A percentile compares a stretch with the other conserved stretches of the same genome.
Conservation (phyloP, 2,113 vertebrate species). For the Gymnorhina tibicen region DNA sequence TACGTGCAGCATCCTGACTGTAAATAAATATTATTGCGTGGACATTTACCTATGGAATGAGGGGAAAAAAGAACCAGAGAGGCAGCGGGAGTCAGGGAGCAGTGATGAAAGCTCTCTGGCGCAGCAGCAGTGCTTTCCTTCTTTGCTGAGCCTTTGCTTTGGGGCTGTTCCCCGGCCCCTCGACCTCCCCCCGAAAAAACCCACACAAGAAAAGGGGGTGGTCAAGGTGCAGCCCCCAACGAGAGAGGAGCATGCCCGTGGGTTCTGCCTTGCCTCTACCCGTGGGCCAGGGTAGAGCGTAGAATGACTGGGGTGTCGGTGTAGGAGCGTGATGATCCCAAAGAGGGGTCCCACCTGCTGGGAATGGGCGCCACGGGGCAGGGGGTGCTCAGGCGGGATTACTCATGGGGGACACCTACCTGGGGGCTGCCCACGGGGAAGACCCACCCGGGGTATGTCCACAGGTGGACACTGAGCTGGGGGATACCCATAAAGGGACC, state of each 20-base stretch:
- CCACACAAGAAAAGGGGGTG: not conserved
- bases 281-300: not conserved
- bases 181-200: rapidly evolving
- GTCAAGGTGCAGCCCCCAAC: not conserved
- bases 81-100: not conserved
- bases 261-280: not conserved
- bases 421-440: not conserved
- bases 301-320: rapidly evolving
- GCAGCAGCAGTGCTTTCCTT: not conserved
- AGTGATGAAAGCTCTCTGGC: slow-evolving; percentile 34
- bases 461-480: not conserved
- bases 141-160: not conserved
- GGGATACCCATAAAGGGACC: not conserved
- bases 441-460: not conserved
- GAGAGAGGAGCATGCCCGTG: not conserved
- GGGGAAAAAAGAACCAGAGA: not conserved
- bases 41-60: not conserved
- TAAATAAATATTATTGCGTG: slow-evolving; percentile 2
- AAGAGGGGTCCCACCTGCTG: not conserved
- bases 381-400: not conserved
- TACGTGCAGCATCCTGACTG: not conserved
- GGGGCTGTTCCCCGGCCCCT: not conserved
- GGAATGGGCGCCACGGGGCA: too few relatives aligned
- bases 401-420: not conserved
- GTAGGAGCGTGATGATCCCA: not conserved